Conservation (phyloP, 2,113 vertebrate species). For the Hystrix brachyura region DNA sequence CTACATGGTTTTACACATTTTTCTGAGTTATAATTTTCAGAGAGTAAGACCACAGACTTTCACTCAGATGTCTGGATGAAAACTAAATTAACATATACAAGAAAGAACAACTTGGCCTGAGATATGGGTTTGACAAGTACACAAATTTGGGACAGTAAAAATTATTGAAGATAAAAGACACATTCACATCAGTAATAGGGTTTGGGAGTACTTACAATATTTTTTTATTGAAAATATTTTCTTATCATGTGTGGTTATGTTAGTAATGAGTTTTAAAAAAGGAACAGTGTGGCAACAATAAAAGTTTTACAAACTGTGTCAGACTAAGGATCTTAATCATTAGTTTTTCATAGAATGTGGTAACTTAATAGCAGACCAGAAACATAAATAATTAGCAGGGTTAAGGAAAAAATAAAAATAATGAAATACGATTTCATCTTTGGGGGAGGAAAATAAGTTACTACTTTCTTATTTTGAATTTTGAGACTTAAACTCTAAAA, state of each 20-base stretch:
- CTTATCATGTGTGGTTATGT: not conserved
- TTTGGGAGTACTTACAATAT: too few relatives aligned
- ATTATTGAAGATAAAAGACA: not conserved
- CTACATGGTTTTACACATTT: not conserved
- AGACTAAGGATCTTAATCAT: not conserved
- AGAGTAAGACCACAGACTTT: not conserved
- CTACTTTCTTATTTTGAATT: not conserved
- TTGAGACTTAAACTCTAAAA: not conserved
- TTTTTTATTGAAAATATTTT: not conserved
- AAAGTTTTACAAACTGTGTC: not conserved
- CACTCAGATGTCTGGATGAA: not conserved
- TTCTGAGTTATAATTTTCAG: not conserved
- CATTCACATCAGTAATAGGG: not conserved
- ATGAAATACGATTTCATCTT: not conserved
- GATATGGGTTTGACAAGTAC: not conserved
- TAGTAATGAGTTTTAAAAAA: not conserved
- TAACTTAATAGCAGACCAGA: not conserved
- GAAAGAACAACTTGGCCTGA: not conserved
- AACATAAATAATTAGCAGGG: not conserved
- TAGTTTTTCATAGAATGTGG: not conserved
- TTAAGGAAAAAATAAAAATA: not conserved
- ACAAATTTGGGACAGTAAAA: not conserved
- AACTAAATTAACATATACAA: not conserved
- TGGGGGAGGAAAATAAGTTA: not conserved
- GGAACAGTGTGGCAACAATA: not conserved